Evolutionary conservation across 2,113 vertebrate genomes (phyloP), one percentile per base, ranked within the genome.

Genomic region (Oenanthe melanoleuca): DNA sequence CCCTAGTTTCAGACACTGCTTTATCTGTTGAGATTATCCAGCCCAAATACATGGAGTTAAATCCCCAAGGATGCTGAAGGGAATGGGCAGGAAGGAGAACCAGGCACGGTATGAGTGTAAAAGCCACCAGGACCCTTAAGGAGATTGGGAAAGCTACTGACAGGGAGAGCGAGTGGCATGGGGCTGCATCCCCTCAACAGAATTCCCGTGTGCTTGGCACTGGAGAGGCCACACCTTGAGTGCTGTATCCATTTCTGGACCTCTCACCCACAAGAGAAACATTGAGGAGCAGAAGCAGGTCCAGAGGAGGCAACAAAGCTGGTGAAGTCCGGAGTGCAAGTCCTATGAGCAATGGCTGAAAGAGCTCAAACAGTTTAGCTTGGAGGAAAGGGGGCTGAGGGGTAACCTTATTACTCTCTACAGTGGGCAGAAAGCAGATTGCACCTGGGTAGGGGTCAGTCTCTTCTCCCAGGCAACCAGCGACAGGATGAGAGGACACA

Each of bases 401-500:
- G 16, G n/a, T 40, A n/a, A 40, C 45, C 13, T 45, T 45, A 40
- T 9, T 20, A 18, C 21, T 26, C 52, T 22, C 38, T 29, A 22
- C 11, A 60, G 8, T 3, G 3, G 14, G 29, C 55, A 69, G 55
- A 61, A 74, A 61, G 47, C 24, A 75, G 25, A 60, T 0, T 75
- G 55, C 9, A 55, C 28, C 20, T 5, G 6, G 7, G 5, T 26
- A 8, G 14, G 11, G 6, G 17, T 34, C 40, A 59, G n/a, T 31
- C 40, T 60, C 38, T 45, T 60, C 69, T 89, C 20, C 28, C 78
- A 47, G 29, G 25, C 17, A 75, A 55, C 24, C 17, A 47, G 14
- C 0, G 0, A 53, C 5, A 61, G 24, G 24, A 60, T 33, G 15
- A 67, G 24, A 74, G 16, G 17, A 53, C n/a, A 31, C 2, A 50